phyloP scores from a whole-genome alignment of 1,140 invertebrate genomes.

The Drosophila quadrilineata region DNA sequence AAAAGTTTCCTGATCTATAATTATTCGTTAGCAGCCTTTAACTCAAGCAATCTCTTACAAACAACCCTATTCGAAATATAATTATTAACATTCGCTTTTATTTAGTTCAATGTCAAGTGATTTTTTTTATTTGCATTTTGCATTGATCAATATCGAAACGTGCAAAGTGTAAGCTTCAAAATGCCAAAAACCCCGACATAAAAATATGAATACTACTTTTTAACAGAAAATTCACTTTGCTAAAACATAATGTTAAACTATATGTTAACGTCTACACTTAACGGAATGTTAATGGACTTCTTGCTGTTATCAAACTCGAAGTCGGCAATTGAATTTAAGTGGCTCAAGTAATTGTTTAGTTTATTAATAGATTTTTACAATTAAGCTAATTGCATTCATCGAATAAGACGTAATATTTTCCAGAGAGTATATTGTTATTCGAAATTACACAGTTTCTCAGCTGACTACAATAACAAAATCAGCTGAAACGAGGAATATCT shows the following conservation, averaged over 20 bases:
- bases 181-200: neutral
- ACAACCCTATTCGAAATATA: neutral
- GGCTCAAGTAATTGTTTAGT: too few relatives aligned
- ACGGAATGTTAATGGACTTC: neutral
- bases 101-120: constrained; percentile 35
- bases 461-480: constrained; percentile 16
- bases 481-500: too few relatives aligned
- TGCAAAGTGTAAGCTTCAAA: constrained; percentile 17
- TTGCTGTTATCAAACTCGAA: too few relatives aligned
- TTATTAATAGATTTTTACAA: too few relatives aligned
- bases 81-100: constrained; percentile 4
- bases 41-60: neutral
- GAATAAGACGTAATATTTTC: neutral
- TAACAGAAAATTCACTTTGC: constrained; percentile 4
- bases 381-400: too few relatives aligned
- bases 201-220: neutral
- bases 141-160: constrained; percentile 17
- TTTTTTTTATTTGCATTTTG: neutral
- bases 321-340: too few relatives aligned
- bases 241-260: too few relatives aligned
- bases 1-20: neutral
- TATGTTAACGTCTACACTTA: neutral
- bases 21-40: neutral
- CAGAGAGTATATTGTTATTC: too few relatives aligned
- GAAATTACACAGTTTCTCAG: constrained; percentile 5